These are phyloP conservation scores for Laticauda colubrina DNA, from an alignment of 2,113 vertebrate genomes.

Conservation along the genomic window DNA sequence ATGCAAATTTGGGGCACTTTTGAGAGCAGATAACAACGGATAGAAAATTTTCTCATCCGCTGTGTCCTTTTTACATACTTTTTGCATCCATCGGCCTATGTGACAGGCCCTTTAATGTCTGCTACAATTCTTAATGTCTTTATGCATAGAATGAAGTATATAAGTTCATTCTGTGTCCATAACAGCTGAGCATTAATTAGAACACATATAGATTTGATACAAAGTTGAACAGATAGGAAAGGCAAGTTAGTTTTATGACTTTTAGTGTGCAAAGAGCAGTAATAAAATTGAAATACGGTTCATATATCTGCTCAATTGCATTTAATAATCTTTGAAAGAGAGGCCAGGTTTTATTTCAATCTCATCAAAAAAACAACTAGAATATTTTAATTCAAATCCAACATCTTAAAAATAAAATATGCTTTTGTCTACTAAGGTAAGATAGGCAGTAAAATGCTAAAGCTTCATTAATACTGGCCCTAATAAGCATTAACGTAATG, in stretches of 20 bases:
- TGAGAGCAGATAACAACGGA: no score
- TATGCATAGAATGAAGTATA: constrained; percentile 6
- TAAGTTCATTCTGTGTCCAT: not conserved
- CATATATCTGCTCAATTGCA: constrained; percentile 15
- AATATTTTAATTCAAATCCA: not conserved
- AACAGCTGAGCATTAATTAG: constrained; percentile 29
- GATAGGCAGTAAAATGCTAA: not conserved
- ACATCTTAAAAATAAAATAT: not conserved
- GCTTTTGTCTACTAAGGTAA: not conserved
- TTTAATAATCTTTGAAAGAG: constrained; percentile 11
- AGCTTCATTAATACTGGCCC: not conserved
- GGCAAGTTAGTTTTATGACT: constrained; percentile 16
- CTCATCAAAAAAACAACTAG: not conserved
- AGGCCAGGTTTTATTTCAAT: constrained; percentile 3
- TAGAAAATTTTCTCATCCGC: no score
- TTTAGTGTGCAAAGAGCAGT: constrained; percentile 4
- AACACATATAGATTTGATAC: constrained; percentile 18
- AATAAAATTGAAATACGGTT: constrained; percentile 3
- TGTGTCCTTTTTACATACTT: no score
- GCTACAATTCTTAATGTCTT: constrained; percentile 32
- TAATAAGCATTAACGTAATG: not conserved
- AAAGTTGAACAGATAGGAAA: constrained; percentile 19
- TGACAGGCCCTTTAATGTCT: no score
- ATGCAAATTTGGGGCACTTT: no score
- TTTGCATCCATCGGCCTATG: no score